phyloP scores from a whole-genome alignment of 2,888 invertebrate genomes.

The Keiferia lycopersicella region DNA sequence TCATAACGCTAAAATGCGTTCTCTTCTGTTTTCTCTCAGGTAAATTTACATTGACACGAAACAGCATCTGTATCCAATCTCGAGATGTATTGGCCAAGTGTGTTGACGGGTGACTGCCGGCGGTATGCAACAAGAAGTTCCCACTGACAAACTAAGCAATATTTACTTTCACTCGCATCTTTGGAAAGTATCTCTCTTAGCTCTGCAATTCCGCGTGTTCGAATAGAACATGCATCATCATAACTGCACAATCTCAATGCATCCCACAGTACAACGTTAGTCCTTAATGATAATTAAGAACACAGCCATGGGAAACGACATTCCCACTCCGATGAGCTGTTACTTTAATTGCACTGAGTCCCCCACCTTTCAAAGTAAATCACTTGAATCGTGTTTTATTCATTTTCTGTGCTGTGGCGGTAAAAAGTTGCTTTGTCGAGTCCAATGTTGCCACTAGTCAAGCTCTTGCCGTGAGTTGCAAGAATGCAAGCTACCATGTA shows the following conservation, averaged over 20 bases:
- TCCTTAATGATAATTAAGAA: conserved; percentile 14
- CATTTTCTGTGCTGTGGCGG: conserved; percentile 29
- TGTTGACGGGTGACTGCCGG: conserved; percentile 1
- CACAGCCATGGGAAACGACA: conserved; percentile 24
- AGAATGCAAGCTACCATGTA: conserved; percentile 68
- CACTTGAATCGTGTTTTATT: conserved; percentile 28
- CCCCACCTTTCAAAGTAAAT: conserved; percentile 25
- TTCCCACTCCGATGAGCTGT: conserved; percentile 24
- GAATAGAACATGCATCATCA: neutral
- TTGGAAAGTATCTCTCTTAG: neutral
- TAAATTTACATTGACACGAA: conserved; percentile 56
- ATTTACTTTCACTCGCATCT: conserved; percentile 6
- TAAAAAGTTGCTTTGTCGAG: conserved; percentile 45
- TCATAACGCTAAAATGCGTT: conserved; percentile 89
- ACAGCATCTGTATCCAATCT: conserved; percentile 7
- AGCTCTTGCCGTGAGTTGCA: conserved; percentile 40
- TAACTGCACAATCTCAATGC: conserved; percentile 6
- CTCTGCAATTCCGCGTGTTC: neutral
- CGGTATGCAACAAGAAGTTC: neutral
- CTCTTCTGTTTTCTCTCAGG: conserved; percentile 91
- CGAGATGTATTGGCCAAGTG: neutral
- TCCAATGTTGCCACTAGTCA: conserved; percentile 34
- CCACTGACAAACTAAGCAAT: neutral
- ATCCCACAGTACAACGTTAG: neutral
- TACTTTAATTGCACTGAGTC: conserved; percentile 32